A percentile compares a stretch with the other conserved stretches of the same genome.
Evolutionary conservation across 1,140 invertebrate genomes (phyloP).

Genomic region (Potamilus streckersoni): DNA sequence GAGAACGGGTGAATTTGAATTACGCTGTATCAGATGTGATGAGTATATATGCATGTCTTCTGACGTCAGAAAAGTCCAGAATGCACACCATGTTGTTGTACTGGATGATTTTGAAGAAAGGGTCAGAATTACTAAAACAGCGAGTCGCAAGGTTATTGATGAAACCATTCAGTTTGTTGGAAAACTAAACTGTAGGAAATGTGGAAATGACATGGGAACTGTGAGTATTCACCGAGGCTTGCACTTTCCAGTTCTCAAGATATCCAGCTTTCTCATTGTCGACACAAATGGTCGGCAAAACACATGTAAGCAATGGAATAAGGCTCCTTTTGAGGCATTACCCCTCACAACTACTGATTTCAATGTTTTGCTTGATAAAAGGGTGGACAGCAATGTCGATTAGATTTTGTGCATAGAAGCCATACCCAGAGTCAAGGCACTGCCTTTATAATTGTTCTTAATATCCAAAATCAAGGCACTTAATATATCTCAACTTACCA

Average conservation of each 20-base stretch:
- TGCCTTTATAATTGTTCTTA: too few relatives aligned
- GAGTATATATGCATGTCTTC: constrained; percentile 28
- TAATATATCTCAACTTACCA: too few relatives aligned
- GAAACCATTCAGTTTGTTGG: constrained; percentile 31
- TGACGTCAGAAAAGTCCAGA: constrained; percentile 37
- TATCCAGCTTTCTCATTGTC: constrained; percentile 34
- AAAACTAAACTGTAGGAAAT: constrained; percentile 43
- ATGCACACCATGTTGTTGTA: constrained; percentile 41
- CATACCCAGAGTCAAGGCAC: too few relatives aligned
- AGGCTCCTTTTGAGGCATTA: constrained; percentile 16
- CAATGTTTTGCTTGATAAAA: constrained; percentile 3
- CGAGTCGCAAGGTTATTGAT: constrained; percentile 8
- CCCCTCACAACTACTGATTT: constrained; percentile 14
- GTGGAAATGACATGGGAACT: constrained; percentile 38
- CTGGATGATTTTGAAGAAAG: constrained; percentile 21
- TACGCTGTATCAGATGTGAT: constrained; percentile 42
- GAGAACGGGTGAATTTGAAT: constrained; percentile 25
- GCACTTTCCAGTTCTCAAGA: constrained; percentile 38
- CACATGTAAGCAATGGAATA: constrained; percentile 27
- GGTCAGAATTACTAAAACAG: constrained; percentile 5
- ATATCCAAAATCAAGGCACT: too few relatives aligned
- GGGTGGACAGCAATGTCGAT: not conserved
- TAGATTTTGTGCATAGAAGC: too few relatives aligned
- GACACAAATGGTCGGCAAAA: constrained; percentile 22
- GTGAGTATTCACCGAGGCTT: constrained; percentile 25